Base-by-base conservation (phyloP, 2,113 vertebrate species). In the Todiramphus saurophagus region DNA sequence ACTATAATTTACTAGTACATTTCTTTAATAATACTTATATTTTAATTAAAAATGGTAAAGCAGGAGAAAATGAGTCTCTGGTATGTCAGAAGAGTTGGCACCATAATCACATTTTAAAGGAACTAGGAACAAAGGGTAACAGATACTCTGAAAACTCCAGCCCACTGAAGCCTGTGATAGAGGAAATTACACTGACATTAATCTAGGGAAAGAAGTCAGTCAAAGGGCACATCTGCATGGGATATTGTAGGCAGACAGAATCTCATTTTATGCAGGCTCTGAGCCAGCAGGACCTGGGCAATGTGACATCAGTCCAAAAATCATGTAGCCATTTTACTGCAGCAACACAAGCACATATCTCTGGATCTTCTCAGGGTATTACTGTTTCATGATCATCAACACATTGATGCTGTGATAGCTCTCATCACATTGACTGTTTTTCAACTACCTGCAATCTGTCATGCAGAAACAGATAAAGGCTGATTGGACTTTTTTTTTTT, bases 11-110 rank as follows among this genome's bases (percentile, higher is more conserved):
- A 62, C 62, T 51, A 68, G 33, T 83, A 53, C 13, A 53, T 86
- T 62, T 73, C 16, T 79, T 87, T 73, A 92, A 55, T 84, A 93
- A 87, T 56, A 67, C 33, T 87, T 70, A 46, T 23, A 55, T 44
- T 92, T 41, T 12, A 94, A 93, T 69, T 75, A 88, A 73, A 93
- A 85, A 11, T 44, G 16, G 30, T 56, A 75, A 78, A 93, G n/a
- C 14, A 62, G 55, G 53, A 76, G 24, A 25, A 95, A n/a, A 53
- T 5, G 46, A 77, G 20, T 48, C 27, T 66, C 67, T 90, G 31
- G 18, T 48, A 48, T 63, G 43, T 33, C 56, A 83, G 50, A 69
- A 87, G 37, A 63, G 2, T 35, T 77, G 55, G 6, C 17, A 30
- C 15, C 21, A 7, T n/a, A 41, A 68, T 72, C 17, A 83, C 24